Conservation (phyloP, 2,888 invertebrate genomes). For the Arge pagana region DNA sequence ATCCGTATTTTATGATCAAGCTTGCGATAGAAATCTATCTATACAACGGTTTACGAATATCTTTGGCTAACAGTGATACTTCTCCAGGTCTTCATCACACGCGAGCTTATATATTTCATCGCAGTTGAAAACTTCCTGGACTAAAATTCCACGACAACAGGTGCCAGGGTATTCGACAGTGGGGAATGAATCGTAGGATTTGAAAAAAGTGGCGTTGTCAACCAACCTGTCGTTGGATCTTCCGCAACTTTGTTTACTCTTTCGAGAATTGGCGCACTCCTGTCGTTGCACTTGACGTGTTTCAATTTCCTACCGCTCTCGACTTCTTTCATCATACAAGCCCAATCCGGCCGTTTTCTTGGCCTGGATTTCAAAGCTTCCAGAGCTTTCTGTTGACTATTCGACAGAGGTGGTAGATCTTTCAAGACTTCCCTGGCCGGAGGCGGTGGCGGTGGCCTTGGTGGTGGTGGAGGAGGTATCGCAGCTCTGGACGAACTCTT, state of each 20-base stretch:
- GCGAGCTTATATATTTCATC: too few species aligned
- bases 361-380: conserved; percentile 77
- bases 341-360: conserved; percentile 85
- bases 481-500: conserved; percentile 55
- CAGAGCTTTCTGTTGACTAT: conserved; percentile 68
- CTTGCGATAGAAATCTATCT: too few species aligned
- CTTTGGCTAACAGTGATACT: too few species aligned
- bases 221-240: conserved; percentile 49
- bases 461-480: conserved; percentile 63
- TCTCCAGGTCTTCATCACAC: too few species aligned
- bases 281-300: conserved; percentile 85
- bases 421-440: conserved; percentile 59
- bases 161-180: conserved; percentile 1
- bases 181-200: conserved; percentile 25
- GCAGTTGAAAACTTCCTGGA: too few species aligned
- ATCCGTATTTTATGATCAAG: too few species aligned
- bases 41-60: too few species aligned
- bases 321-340: conserved; percentile 89
- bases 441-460: conserved; percentile 73
- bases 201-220: conserved; percentile 15
- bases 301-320: conserved; percentile 78
- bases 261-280: conserved; percentile 59
- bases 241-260: conserved; percentile 53
- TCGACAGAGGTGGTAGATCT: conserved; percentile 61
- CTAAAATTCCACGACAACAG: too few species aligned